Evolutionary conservation across 2,797 vertebrate species (phyloP).

Genomic region (Danio aesculapii): DNA sequence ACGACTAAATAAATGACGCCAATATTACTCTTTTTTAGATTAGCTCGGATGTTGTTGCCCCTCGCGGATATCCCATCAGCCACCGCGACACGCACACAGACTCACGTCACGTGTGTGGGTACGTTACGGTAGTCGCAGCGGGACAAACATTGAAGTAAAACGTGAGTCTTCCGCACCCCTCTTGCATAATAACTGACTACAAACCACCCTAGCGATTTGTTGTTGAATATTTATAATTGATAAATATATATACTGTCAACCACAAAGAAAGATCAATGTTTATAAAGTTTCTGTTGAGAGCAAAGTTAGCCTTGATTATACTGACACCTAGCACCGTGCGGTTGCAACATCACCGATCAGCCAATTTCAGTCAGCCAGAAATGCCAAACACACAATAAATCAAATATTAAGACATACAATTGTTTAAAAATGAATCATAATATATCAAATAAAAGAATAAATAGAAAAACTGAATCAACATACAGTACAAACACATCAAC

Average conservation of each 20-base stretch:
- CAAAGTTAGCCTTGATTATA: no score
- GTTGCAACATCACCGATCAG: not conserved
- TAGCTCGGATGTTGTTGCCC: not conserved
- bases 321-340: not conserved
- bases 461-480: no score
- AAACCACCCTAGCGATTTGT: no score
- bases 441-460: no score
- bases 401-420: no score
- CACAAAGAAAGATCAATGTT: not conserved
- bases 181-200: no score
- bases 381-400: no score
- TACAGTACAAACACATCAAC: no score
- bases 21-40: not conserved
- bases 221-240: no score
- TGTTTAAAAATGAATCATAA: no score
- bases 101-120: not conserved
- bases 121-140: not conserved
- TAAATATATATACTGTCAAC: not conserved
- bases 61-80: not conserved
- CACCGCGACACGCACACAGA: not conserved
- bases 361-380: no score
- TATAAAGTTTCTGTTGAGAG: not conserved
- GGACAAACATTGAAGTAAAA: not conserved
- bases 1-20: not conserved
- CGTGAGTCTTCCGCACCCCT: not conserved